Percentiles rank a stretch among this genome's conserved stretches.
Evolutionary conservation across 2,797 vertebrate species (phyloP).

Genomic region (Lacerta viridis): DNA sequence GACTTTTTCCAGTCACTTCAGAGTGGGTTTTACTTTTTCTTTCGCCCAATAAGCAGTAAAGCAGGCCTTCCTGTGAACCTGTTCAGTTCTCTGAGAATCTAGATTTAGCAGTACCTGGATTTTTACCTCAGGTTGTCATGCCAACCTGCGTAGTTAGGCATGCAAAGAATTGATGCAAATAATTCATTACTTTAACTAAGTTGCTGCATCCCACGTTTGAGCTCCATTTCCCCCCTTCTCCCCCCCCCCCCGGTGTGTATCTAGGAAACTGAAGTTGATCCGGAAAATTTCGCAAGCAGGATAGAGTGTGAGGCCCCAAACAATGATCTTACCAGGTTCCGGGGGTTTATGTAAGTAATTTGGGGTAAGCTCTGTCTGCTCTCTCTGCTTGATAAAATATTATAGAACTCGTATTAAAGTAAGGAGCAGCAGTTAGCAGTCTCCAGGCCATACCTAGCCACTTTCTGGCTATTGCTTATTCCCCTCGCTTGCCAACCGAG

Average conservation of each 20-base stretch:
- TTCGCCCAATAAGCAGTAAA: not conserved
- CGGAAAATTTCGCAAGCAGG: slow-evolving; percentile 87
- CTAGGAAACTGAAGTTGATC: slow-evolving; percentile 87
- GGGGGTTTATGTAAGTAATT: slow-evolving; percentile 92
- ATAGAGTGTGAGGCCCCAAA: slow-evolving; percentile 96
- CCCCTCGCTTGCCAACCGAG: not conserved
- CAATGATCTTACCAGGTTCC: slow-evolving; percentile 89
- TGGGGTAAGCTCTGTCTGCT: not conserved
- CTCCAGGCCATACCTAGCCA: not conserved
- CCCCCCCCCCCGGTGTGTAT: not conserved
- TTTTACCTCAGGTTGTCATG: not conserved
- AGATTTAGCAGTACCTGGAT: not conserved
- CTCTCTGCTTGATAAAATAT: not conserved
- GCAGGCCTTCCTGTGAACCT: not conserved
- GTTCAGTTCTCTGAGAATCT: not conserved
- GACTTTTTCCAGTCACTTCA: not conserved
- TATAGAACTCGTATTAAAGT: not conserved
- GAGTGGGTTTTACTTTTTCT: not conserved
- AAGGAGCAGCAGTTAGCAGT: not conserved
- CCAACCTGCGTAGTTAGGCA: too few species aligned
- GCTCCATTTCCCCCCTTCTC: not conserved
- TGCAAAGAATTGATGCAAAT: not conserved
- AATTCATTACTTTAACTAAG: not conserved
- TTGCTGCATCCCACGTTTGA: not conserved
- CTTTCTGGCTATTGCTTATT: not conserved